These are phyloP conservation scores for Zophobas atratus DNA, from an alignment of 1,140 invertebrate genomes.

Conservation along the genomic window DNA sequence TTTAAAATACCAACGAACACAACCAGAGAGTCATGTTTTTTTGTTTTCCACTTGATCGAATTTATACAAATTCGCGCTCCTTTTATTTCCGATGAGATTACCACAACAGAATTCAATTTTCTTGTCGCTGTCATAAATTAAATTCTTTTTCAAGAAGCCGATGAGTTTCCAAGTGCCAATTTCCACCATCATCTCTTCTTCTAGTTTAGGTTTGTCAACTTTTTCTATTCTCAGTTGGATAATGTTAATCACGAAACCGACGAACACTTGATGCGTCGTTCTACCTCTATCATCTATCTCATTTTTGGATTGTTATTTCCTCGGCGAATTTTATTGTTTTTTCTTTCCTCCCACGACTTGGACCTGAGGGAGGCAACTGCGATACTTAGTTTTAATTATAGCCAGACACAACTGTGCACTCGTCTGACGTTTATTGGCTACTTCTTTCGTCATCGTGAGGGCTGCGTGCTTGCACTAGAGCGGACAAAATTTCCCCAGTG, in stretches of 20 bases:
- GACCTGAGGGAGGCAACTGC: constrained; percentile 47
- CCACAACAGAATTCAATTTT: no score
- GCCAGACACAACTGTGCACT: constrained; percentile 55
- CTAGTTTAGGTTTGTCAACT: no score
- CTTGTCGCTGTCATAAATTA: no score
- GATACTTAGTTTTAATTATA: constrained; percentile 65
- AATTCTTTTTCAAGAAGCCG: no score
- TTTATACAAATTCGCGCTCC: no score
- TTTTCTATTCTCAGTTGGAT: no score
- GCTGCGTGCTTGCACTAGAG: constrained; percentile 51
- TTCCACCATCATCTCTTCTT: no score
- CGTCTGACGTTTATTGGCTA: constrained; percentile 61
- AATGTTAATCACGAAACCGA: neutral
- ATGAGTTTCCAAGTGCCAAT: no score
- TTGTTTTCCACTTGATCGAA: no score
- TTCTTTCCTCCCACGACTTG: constrained; percentile 36
- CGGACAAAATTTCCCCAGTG: constrained; percentile 56
- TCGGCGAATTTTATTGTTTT: constrained; percentile 62
- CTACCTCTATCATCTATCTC: constrained; percentile 61
- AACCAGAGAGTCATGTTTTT: no score
- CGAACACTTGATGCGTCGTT: neutral
- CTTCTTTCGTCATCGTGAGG: constrained; percentile 55
- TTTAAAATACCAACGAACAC: no score
- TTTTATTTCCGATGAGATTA: no score
- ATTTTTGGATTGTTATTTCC: constrained; percentile 60